Conservation (phyloP, 2,888 invertebrate genomes). For the Troides oblongomaculatus region DNA sequence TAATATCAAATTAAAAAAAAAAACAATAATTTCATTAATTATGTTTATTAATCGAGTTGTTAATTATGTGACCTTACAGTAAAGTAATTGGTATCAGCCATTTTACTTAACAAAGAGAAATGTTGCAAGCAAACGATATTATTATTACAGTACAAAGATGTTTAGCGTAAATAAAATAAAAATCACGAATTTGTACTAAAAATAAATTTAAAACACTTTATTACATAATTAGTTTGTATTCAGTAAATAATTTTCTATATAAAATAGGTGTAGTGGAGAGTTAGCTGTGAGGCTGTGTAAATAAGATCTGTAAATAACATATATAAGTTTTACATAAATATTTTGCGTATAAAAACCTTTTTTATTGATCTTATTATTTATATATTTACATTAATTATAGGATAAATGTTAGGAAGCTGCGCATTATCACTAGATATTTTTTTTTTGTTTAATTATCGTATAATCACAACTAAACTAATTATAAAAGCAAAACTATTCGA, state of each 20-base stretch:
- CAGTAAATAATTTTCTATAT: conserved; percentile 11
- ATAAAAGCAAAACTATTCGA: conserved; percentile 36
- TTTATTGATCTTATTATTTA: conserved; percentile 6
- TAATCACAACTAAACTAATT: conserved; percentile 13
- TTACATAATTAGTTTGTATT: conserved; percentile 23
- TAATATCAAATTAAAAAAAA: neutral
- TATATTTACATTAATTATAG: conserved; percentile 26
- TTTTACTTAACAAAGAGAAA: conserved; percentile 46
- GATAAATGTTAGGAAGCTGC: conserved; percentile 25
- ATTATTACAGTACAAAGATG: conserved; percentile 50
- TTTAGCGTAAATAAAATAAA: conserved; percentile 40
- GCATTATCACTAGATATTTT: conserved; percentile 3
- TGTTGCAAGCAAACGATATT: conserved; percentile 48
- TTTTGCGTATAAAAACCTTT: neutral
- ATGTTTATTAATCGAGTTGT: conserved; percentile 47
- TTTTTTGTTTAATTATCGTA: conserved; percentile 7
- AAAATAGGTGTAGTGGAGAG: conserved; percentile 17
- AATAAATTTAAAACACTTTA: conserved; percentile 37
- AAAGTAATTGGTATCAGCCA: conserved; percentile 73
- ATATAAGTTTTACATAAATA: conserved; percentile 4
- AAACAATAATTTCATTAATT: conserved; percentile 32
- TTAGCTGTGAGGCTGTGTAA: conserved; percentile 8
- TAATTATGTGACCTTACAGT: conserved; percentile 64
- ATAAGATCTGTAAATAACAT: conserved; percentile 9
- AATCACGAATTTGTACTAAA: conserved; percentile 63